Base-by-base conservation (phyloP, 1,140 invertebrate genomes). In the Gryllus bimaculatus region DNA sequence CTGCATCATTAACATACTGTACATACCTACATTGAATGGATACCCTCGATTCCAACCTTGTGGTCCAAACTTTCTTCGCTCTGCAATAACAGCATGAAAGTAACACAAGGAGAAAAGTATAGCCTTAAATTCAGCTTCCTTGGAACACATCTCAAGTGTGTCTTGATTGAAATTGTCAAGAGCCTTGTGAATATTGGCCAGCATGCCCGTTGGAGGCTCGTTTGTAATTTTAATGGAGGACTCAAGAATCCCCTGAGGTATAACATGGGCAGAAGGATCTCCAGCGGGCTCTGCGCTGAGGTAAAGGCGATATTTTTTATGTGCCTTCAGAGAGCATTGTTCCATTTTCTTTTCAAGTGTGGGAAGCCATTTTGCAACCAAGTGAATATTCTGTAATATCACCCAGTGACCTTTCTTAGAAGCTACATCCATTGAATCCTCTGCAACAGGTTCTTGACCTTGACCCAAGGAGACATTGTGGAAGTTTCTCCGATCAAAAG, bases 161-260 rank as follows among this genome's bases (percentile, higher is more conserved):
- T 98, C 96, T 86, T 98, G 95, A 82, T 87, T 94, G 85, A 99
- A 98, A 87, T 97, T 97, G 83, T 97, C 94, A 49, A 99, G 85
- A 15, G 96, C 93, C 87, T 98, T 98, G 84, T 97, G 96, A 26
- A 97, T 89, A 85, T 98, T 98, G 0, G 96, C 95, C 85, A 90
- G 90, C 92, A 99, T 98, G 74, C 97, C 96, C 39, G 94, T 96
- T 0, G 97, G 96, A 8, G 96, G 95, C 86, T 98, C 96, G 83
- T 98, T 98, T 0, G 96, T 98, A 73, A 98, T 97, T 87, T 99
- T 98, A 83, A 98, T 96, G 0, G 95, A 93, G 0, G 95, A 94
- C 85, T 99, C 96, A 8, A 98, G 86, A 82, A 99, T 94, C 78
- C 96, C 96, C 87, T 91, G 90, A 15, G 93, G 93, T 81, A 94